Conservation (phyloP, 2,113 vertebrate genomes). For the Bettongia penicillata region DNA sequence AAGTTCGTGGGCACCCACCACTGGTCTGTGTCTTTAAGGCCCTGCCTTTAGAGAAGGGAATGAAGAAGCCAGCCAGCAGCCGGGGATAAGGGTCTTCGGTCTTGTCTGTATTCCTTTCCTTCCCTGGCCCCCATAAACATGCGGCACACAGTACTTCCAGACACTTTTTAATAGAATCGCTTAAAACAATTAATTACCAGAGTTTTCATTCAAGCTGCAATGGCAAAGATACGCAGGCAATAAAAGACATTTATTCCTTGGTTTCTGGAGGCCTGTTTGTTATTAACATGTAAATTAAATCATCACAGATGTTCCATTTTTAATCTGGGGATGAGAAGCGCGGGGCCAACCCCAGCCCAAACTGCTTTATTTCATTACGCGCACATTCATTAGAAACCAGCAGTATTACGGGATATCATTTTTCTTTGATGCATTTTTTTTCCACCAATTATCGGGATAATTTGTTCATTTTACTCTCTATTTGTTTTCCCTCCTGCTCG, state of each 20-base stretch:
- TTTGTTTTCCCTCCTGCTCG: slow-evolving; percentile 78
- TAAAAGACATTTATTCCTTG: slow-evolving; percentile 98
- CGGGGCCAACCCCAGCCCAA: slow-evolving; percentile 89
- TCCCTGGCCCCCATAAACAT: slow-evolving; percentile 88
- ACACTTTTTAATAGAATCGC: slow-evolving; percentile 99
- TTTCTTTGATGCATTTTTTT: slow-evolving; percentile 84
- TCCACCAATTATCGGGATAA: slow-evolving; percentile 84
- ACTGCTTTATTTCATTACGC: slow-evolving; percentile 94
- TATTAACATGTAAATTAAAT: slow-evolving; percentile 99
- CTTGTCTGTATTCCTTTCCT: slow-evolving; percentile 55
- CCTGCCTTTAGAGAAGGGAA: rapidly evolving
- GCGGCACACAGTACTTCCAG: slow-evolving; percentile 90
- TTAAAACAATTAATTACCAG: slow-evolving; percentile 99
- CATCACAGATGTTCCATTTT: slow-evolving; percentile 99
- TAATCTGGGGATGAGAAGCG: slow-evolving; percentile 96
- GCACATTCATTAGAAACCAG: slow-evolving; percentile 92
- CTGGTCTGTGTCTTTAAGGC: not conserved
- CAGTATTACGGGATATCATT: slow-evolving; percentile 82
- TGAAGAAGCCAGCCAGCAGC: not conserved
- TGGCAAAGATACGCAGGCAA: slow-evolving; percentile 95
- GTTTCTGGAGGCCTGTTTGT: slow-evolving; percentile 99
- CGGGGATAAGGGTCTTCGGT: not conserved
- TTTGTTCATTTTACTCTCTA: slow-evolving; percentile 84
- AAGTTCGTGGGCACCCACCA: rapidly evolving
- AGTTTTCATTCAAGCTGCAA: slow-evolving; percentile 95